Percentiles rank a stretch among this genome's conserved stretches.
Conservation (phyloP, 2,888 invertebrate genomes). For the Hartigia nigra region DNA sequence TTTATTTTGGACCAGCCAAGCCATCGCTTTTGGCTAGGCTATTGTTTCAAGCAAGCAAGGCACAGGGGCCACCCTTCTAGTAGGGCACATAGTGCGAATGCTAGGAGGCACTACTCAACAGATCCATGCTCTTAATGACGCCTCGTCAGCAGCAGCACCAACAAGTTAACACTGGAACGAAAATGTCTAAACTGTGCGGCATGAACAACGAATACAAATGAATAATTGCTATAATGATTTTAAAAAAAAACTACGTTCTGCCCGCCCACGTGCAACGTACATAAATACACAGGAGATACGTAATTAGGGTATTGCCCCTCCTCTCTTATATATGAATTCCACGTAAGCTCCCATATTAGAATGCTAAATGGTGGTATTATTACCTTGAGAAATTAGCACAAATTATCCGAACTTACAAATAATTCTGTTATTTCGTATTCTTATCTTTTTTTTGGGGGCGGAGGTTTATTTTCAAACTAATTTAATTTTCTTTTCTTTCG, state of each 20-base stretch:
- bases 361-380: background rate
- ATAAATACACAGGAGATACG: background rate
- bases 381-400: background rate
- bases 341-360: background rate
- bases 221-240: background rate
- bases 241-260: background rate
- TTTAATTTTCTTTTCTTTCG: background rate
- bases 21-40: background rate
- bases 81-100: conserved; percentile 53
- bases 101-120: conserved; percentile 58
- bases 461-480: background rate
- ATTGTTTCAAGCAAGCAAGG: conserved; percentile 54
- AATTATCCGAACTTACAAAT: background rate
- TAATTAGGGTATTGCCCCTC: background rate
- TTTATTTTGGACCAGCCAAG: background rate
- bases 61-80: conserved; percentile 48
- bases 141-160: conserved; percentile 64
- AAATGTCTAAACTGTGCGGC: conserved; percentile 48
- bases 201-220: conserved; percentile 32
- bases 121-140: conserved; percentile 54
- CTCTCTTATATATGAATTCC: background rate
- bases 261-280: conserved; percentile 2
- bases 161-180: conserved; percentile 62
- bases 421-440: too few species aligned
- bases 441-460: too few species aligned